phyloP scores from a whole-genome alignment of 2,113 vertebrate genomes.

The Tetraodon nigroviridis region DNA sequence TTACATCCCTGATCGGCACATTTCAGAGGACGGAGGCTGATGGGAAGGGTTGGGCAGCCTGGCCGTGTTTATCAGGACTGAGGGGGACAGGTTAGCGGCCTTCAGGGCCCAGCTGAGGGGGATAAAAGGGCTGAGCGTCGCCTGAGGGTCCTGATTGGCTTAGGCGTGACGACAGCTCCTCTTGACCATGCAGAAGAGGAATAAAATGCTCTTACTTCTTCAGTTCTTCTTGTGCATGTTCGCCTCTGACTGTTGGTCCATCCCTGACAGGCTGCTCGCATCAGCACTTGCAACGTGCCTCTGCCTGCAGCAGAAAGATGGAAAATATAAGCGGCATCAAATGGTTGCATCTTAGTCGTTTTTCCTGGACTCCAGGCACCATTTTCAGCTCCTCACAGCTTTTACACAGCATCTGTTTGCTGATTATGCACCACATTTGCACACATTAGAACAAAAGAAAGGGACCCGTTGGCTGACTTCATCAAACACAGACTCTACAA shows the following conservation, averaged over 20 bases:
- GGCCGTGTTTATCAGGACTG: constrained; percentile 15
- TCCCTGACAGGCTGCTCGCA: constrained; percentile 9
- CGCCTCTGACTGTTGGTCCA: neutral
- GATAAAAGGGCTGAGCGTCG: constrained; percentile 1
- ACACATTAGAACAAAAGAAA: no score
- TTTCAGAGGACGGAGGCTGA: constrained; percentile 4
- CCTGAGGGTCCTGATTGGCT: constrained; percentile 9
- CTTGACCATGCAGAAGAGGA: constrained; percentile 8
- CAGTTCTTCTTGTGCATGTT: constrained; percentile 2
- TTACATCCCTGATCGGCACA: neutral
- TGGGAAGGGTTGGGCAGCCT: neutral
- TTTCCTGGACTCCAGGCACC: no score
- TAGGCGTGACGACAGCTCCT: constrained; percentile 6
- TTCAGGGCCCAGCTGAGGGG: neutral
- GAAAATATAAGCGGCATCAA: no score
- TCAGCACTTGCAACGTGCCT: constrained; percentile 9
- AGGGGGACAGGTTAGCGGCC: neutral
- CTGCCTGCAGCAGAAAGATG: neutral
- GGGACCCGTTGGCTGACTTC: no score
- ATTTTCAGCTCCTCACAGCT: no score
- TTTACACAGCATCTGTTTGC: no score
- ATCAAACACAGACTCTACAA: no score
- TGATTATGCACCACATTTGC: no score
- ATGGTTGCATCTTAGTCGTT: no score
- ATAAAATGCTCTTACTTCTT: constrained; percentile 23